phyloP scores from a whole-genome alignment of 2,888 invertebrate species.

The Hedychridium roseum region DNA sequence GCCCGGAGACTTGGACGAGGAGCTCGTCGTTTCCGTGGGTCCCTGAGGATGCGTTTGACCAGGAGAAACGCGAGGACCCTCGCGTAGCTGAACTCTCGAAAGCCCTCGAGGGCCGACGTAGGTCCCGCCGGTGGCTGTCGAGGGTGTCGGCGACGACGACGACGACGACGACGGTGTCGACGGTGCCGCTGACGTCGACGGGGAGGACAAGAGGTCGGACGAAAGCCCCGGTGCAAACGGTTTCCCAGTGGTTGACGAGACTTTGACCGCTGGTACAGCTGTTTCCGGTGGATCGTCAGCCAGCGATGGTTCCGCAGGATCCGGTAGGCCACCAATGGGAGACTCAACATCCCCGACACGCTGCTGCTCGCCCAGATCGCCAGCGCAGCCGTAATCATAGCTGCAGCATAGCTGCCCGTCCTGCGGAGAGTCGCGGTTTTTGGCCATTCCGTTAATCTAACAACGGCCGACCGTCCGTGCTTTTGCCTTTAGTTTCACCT shows the following conservation, averaged over 20 bases:
- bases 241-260: constrained; percentile 2
- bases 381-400: constrained; percentile 66
- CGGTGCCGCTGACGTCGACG: constrained; percentile 16
- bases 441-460: no score
- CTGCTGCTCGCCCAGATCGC: constrained; percentile 53
- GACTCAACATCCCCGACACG: constrained; percentile 42
- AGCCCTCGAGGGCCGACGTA: background rate
- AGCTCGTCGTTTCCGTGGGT: no score
- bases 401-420: constrained; percentile 67
- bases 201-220: background rate
- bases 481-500: no score
- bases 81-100: constrained; percentile 10
- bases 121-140: constrained; percentile 18
- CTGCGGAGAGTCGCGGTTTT: constrained; percentile 57
- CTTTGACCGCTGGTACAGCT: constrained; percentile 54
- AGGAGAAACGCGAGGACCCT: no score
- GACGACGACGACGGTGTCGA: constrained; percentile 18
- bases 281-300: constrained; percentile 53
- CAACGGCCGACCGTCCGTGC: no score
- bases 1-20: no score
- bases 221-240: background rate
- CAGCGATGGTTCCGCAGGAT: constrained; percentile 44
- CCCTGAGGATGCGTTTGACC: no score
- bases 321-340: constrained; percentile 41
- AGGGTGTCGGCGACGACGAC: constrained; percentile 13